These are phyloP conservation scores for Pipistrellus pipistrellus DNA, from an alignment of 2,797 vertebrate genomes.

Conservation along the genomic window DNA sequence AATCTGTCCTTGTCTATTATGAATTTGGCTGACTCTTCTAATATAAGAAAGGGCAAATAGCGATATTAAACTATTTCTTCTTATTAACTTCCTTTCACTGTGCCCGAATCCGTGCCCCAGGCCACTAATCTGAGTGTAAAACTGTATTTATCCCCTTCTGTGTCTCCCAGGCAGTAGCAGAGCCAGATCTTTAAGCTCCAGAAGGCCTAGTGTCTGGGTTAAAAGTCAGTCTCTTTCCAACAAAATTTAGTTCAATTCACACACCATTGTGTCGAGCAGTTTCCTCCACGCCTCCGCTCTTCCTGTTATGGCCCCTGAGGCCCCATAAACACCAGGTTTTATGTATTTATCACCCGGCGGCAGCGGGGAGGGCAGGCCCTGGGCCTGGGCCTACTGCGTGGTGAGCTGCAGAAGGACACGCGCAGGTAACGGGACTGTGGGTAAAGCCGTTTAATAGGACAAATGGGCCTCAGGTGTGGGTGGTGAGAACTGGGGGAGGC, in stretches of 20 bases:
- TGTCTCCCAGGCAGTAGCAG: neutral
- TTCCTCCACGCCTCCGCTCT: neutral
- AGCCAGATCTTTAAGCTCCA: neutral
- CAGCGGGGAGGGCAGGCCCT: fast-evolving
- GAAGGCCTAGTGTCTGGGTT: neutral
- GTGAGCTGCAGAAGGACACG: neutral
- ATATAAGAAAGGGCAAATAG: too few species aligned
- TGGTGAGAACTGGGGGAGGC: neutral
- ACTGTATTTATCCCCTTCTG: neutral
- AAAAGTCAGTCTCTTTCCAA: neutral
- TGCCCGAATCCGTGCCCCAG: too few species aligned
- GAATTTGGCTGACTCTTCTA: too few species aligned
- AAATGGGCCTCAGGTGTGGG: neutral
- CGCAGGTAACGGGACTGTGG: too few species aligned
- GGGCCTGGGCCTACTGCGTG: fast-evolving
- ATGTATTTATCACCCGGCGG: too few species aligned
- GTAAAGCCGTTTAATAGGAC: neutral
- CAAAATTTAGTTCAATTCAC: neutral
- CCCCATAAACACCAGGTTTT: neutral
- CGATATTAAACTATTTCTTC: too few species aligned
- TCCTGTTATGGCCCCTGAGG: neutral
- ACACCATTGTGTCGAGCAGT: fast-evolving
- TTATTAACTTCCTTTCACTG: too few species aligned
- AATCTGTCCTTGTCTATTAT: too few species aligned
- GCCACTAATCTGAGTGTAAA: neutral